Evolutionary conservation across 2,888 invertebrate genomes (phyloP).

Genomic region (Drosophila macrospina): DNA sequence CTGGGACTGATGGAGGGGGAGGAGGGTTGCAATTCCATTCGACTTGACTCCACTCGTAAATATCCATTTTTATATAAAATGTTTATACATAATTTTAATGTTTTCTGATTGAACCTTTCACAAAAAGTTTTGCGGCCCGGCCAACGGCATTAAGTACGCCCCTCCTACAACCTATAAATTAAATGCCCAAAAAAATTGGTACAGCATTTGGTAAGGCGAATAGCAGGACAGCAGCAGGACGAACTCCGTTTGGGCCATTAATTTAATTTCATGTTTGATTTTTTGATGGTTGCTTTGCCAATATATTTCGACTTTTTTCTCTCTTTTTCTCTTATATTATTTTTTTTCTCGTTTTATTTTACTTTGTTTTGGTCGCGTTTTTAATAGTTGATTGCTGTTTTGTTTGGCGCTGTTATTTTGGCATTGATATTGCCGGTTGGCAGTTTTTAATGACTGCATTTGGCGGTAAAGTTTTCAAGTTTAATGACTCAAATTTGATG

Average conservation of each 20-base stretch:
- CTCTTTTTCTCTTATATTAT: no score
- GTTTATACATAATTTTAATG: slow-evolving; percentile 80
- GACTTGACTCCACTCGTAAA: slow-evolving; percentile 55
- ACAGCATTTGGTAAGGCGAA: slow-evolving; percentile 11
- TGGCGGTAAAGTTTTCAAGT: slow-evolving; percentile 69
- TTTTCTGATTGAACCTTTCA: slow-evolving; percentile 69
- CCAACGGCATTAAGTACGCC: neutral
- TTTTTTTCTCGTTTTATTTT: neutral
- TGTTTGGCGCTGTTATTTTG: slow-evolving; percentile 48
- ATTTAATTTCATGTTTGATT: slow-evolving; percentile 81
- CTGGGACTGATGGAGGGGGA: slow-evolving; percentile 23
- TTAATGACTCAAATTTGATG: slow-evolving; percentile 77
- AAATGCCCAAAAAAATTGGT: slow-evolving; percentile 42
- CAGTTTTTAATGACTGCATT: slow-evolving; percentile 64
- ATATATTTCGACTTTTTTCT: no score
- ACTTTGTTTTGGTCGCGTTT: slow-evolving; percentile 24
- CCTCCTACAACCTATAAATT: slow-evolving; percentile 40
- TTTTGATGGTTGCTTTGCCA: slow-evolving; percentile 56
- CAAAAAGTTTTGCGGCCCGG: slow-evolving; percentile 52
- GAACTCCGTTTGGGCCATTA: slow-evolving; percentile 62
- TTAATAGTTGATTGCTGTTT: slow-evolving; percentile 73
- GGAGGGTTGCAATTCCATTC: slow-evolving; percentile 8
- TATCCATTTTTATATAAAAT: slow-evolving; percentile 59
- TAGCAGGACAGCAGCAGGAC: slow-evolving; percentile 5
- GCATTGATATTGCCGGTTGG: slow-evolving; percentile 57